Evolutionary conservation across 2,888 invertebrate species (phyloP).

Genomic region (Venusia cambrica): DNA sequence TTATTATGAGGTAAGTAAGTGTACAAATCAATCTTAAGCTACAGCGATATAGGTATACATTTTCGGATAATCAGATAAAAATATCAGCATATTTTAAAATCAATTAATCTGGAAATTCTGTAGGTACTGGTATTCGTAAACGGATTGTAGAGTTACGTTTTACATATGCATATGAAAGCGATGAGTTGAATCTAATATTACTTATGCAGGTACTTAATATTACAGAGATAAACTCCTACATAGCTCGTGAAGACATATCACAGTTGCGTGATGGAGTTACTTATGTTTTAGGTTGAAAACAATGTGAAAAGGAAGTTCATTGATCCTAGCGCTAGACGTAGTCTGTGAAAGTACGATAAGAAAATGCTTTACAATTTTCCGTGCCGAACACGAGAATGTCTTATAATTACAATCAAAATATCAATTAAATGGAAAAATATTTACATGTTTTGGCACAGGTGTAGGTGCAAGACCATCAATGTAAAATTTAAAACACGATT

Average conservation of each 20-base stretch:
- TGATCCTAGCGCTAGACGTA: no score
- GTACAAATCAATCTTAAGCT: no score
- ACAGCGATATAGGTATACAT: no score
- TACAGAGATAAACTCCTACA: conserved; percentile 26
- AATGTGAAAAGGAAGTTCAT: conserved; percentile 3
- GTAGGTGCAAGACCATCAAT: conserved; percentile 60
- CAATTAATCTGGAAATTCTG: no score
- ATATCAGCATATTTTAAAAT: no score
- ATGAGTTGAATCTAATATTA: no score
- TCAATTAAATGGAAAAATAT: conserved; percentile 50
- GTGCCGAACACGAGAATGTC: conserved; percentile 7
- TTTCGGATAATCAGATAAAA: no score
- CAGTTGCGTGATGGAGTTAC: conserved; percentile 25
- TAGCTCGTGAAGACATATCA: conserved; percentile 26
- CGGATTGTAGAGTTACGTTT: no score
- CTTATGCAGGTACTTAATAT: not conserved
- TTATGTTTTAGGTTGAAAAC: conserved; percentile 1
- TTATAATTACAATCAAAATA: conserved; percentile 36
- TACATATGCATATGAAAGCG: no score
- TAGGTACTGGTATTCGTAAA: no score
- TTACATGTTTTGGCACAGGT: conserved; percentile 76
- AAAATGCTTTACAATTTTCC: conserved; percentile 3
- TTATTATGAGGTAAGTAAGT: no score
- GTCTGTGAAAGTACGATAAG: no score
- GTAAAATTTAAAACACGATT: conserved; percentile 39